Percentiles rank a stretch among this genome's conserved stretches.
Evolutionary conservation across 2,113 vertebrate genomes (phyloP).

Genomic region (Gobio gobio): DNA sequence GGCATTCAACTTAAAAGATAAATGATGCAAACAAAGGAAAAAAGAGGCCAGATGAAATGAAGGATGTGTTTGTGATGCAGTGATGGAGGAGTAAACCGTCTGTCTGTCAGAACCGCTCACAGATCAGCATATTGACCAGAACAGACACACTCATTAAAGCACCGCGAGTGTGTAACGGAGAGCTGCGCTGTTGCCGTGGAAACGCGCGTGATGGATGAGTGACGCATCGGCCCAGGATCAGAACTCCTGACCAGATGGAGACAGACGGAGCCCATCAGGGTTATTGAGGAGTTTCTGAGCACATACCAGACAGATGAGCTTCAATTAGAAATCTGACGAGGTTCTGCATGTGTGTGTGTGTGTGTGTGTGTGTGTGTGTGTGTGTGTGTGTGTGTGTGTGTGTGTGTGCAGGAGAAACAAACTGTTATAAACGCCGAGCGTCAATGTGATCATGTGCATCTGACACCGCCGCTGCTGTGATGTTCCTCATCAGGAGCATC

Average conservation of each 20-base stretch:
- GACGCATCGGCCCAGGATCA: constrained; percentile 34
- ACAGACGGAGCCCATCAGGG: not conserved
- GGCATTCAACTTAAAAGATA: constrained; percentile 32
- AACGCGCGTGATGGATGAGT: constrained; percentile 47
- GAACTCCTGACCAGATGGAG: constrained; percentile 50
- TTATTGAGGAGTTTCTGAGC: not conserved
- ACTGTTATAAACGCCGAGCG: not conserved
- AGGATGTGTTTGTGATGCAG: constrained; percentile 8
- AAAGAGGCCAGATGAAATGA: constrained; percentile 50
- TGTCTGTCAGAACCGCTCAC: not conserved
- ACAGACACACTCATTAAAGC: constrained; percentile 75
- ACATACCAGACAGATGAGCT: not conserved
- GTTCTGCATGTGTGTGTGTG: not conserved
- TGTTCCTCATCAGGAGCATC: not conserved
- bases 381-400: not conserved
- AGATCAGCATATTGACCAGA: constrained; percentile 65
- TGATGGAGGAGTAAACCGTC: not conserved
- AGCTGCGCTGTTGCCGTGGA: constrained; percentile 59
- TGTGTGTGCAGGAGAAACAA: not conserved
- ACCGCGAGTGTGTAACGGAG: constrained; percentile 65
- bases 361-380: not conserved
- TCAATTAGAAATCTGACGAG: constrained; percentile 9
- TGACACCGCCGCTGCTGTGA: not conserved
- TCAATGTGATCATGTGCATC: not conserved
- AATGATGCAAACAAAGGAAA: constrained; percentile 56